These are phyloP conservation scores for Nycticorax nycticorax DNA, from an alignment of 2,113 vertebrate genomes.

Conservation along the genomic window DNA sequence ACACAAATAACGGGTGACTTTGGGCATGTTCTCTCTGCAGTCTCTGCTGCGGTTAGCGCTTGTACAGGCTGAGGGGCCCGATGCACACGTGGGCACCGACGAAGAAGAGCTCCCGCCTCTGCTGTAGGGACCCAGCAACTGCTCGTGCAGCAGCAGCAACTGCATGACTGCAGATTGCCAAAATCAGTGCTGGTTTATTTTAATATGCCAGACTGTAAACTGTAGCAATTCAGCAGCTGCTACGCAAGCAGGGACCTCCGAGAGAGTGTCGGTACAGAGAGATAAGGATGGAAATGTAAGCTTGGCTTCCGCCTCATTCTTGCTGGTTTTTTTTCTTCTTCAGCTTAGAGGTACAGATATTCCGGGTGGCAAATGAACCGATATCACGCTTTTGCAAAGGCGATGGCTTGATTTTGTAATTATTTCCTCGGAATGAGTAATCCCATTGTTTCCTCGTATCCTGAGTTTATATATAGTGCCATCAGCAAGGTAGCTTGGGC, in stretches of 20 bases:
- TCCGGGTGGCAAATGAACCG: background rate
- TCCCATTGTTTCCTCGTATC: background rate
- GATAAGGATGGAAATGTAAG: conserved; percentile 21
- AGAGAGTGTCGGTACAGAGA: background rate
- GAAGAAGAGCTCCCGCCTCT: background rate
- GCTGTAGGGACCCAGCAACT: background rate
- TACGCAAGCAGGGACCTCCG: conserved; percentile 6
- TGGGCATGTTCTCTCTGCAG: background rate
- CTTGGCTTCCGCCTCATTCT: background rate
- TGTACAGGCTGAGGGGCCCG: background rate
- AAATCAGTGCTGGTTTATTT: conserved; percentile 47
- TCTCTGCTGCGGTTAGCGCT: background rate
- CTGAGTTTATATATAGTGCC: background rate
- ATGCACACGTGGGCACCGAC: background rate
- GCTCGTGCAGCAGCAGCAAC: background rate
- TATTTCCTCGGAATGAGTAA: background rate
- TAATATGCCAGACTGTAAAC: conserved; percentile 51
- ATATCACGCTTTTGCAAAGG: background rate
- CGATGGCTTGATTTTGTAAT: background rate
- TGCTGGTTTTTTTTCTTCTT: background rate
- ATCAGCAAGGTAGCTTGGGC: background rate
- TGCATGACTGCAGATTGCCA: conserved; percentile 11
- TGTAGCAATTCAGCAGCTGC: conserved; percentile 47
- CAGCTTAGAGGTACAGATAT: background rate
- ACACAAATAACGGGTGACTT: background rate